A percentile compares a stretch with the other conserved stretches of the same genome.
Conservation (phyloP, 2,113 vertebrate species). For the Opisthocomus hoazin region DNA sequence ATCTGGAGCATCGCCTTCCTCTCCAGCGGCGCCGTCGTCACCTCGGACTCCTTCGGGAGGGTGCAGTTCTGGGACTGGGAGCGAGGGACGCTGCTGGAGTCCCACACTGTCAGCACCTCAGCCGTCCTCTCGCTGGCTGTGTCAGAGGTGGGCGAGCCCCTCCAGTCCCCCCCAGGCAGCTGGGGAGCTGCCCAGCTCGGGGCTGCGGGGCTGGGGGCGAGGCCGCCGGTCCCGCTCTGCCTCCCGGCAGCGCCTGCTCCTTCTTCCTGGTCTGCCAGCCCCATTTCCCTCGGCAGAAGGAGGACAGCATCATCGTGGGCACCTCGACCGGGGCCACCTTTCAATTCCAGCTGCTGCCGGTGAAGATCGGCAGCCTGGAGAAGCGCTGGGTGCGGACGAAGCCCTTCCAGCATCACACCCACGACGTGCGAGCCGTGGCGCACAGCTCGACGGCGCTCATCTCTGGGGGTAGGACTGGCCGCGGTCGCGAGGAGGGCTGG, state of each 20-base stretch:
- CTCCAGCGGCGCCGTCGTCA: slow-evolving; percentile 80
- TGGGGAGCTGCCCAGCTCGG: fast-evolving
- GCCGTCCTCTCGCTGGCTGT: slow-evolving; percentile 80
- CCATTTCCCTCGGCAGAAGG: slow-evolving; percentile 67
- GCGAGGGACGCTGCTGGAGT: slow-evolving; percentile 80
- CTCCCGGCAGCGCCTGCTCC: fast-evolving
- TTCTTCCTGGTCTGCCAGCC: fast-evolving
- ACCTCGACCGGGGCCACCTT: slow-evolving; percentile 85
- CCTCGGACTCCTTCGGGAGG: slow-evolving; percentile 87
- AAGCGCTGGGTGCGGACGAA: slow-evolving; percentile 87
- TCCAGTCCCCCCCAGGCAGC: fast-evolving
- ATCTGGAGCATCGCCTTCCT: slow-evolving; percentile 88
- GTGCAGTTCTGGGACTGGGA: slow-evolving; percentile 91
- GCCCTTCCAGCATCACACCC: slow-evolving; percentile 89
- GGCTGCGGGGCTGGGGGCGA: neutral
- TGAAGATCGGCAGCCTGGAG: slow-evolving; percentile 67
- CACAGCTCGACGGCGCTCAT: slow-evolving; percentile 83
- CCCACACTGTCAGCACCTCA: slow-evolving; percentile 79
- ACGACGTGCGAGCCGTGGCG: slow-evolving; percentile 84
- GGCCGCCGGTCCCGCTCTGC: neutral
- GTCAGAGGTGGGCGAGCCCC: slow-evolving; percentile 69
- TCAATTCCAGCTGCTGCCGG: slow-evolving; percentile 86
- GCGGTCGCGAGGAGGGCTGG: fast-evolving
- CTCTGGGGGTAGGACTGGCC: slow-evolving; percentile 80
- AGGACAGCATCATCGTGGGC: slow-evolving; percentile 88